phyloP scores from a whole-genome alignment of 1,140 invertebrate species.

The Heliconius hewitsoni region DNA sequence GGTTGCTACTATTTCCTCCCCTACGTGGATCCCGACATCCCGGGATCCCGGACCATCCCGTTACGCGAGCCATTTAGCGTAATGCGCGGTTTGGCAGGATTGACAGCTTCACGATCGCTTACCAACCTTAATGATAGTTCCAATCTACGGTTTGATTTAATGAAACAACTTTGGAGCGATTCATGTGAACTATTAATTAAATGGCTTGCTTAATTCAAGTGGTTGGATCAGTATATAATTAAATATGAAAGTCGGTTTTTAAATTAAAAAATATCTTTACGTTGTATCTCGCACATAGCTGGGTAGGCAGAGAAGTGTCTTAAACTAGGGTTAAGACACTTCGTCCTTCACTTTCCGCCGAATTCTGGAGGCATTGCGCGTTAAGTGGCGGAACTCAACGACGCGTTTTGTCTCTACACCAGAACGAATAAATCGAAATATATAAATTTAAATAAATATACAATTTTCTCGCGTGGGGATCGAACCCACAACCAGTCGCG shows the following conservation, averaged over 20 bases:
- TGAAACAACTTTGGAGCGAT: slow-evolving; percentile 38
- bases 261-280: no score
- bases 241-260: background rate
- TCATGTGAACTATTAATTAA: slow-evolving; percentile 38
- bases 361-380: no score
- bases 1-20: slow-evolving; percentile 68
- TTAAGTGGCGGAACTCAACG: no score
- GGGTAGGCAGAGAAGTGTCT: no score
- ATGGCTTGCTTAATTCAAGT: slow-evolving; percentile 16
- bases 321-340: no score
- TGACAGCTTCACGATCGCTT: slow-evolving; percentile 54
- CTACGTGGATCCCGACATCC: slow-evolving; percentile 52
- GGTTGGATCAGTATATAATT: background rate
- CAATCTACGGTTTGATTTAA: slow-evolving; percentile 42
- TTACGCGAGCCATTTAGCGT: slow-evolving; percentile 76
- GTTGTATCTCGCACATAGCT: no score
- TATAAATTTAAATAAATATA: no score
- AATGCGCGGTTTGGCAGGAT: slow-evolving; percentile 74
- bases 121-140: slow-evolving; percentile 58
- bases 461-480: no score
- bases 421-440: no score
- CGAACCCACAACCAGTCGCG: no score
- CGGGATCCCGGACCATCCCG: slow-evolving; percentile 49
- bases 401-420: no score
- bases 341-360: no score